Percentiles rank a stretch among this genome's conserved stretches.
These are phyloP conservation scores for Oreonectes daqikongensis DNA, from an alignment of 2,797 vertebrate species.

Conservation along the genomic window DNA sequence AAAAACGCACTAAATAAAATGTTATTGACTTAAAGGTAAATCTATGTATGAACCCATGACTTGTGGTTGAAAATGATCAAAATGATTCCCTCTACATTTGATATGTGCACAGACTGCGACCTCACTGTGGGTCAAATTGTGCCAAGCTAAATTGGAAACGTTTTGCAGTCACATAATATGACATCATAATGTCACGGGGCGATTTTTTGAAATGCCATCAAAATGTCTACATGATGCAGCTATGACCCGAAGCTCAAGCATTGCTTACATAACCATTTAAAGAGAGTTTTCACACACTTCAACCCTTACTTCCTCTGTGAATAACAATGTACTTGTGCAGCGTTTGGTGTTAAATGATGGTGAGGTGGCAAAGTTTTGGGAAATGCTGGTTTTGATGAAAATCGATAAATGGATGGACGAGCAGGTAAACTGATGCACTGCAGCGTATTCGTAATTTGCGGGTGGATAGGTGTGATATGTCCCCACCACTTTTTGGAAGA, in stretches of 20 bases:
- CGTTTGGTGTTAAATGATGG: slow-evolving; percentile 19
- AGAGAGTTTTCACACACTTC: slow-evolving; percentile 50
- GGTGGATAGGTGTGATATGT: no score
- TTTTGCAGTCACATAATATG: slow-evolving; percentile 15
- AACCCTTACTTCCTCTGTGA: slow-evolving; percentile 39
- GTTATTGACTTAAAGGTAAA: background rate
- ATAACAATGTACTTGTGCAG: slow-evolving; percentile 36
- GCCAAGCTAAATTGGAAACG: background rate
- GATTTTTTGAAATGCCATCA: slow-evolving; percentile 34
- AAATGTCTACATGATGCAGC: slow-evolving; percentile 31
- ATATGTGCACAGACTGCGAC: background rate
- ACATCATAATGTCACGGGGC: slow-evolving; percentile 37
- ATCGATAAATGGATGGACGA: background rate
- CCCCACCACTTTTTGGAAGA: no score
- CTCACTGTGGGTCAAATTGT: background rate
- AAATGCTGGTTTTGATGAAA: background rate
- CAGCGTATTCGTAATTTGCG: no score
- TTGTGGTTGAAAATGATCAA: no score
- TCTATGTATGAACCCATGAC: no score
- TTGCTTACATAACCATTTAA: slow-evolving; percentile 60
- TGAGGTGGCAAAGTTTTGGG: slow-evolving; percentile 7
- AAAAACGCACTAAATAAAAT: background rate
- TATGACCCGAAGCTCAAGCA: slow-evolving; percentile 36
- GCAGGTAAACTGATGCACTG: background rate
- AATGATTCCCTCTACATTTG: background rate